Evolutionary conservation across 2,888 invertebrate species (phyloP), one percentile per base, ranked within the genome.

Genomic region (Allophyes oxyacanthae): DNA sequence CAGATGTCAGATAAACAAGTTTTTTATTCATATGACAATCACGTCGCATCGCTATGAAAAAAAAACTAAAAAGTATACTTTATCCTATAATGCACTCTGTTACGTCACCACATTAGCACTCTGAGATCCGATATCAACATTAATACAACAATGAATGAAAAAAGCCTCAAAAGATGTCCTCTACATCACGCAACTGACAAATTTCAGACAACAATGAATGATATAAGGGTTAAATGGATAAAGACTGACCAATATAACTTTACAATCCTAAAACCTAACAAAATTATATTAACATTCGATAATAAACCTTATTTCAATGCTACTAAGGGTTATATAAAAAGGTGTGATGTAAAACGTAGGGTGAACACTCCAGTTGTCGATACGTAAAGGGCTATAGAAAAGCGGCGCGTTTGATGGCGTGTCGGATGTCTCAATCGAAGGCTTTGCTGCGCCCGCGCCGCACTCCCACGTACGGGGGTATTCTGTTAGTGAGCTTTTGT

Each of bases 351-450:
- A 20, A 70, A 42, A 54, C 28, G 42, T 67, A 73, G 57, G 83
- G 84, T 82, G 75, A 77, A 65, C 51, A 55, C 28, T 34, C 46
- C 52, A 58, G 74, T 87, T 82, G 85, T 82, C 72, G 85, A 85
- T 86, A 88, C 55, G 81, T 80, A 82, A 83, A 86, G 87, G 85
- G 85, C 87, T 90, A 89, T 90, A 90, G 89, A 89, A 83, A 79
- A 74, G 88, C 92, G 92, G 92, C 77, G 54, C 86, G 86, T 93
- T 92, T 93, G 93, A 93, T 83, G 82, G 74, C 86, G 87, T 87
- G 85, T 93, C 92, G 88, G 90, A 92, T 93, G 90, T 89, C 92
- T 92, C 91, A 89, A 92, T 93, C 91, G 79, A 82, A 87, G 85
- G 86, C 89, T 90, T 89, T 83, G 84, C 88, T 82, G 85, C 88